Evolutionary conservation across 2,797 vertebrate species (phyloP).

Genomic region (Craterocephalus amniculus): DNA sequence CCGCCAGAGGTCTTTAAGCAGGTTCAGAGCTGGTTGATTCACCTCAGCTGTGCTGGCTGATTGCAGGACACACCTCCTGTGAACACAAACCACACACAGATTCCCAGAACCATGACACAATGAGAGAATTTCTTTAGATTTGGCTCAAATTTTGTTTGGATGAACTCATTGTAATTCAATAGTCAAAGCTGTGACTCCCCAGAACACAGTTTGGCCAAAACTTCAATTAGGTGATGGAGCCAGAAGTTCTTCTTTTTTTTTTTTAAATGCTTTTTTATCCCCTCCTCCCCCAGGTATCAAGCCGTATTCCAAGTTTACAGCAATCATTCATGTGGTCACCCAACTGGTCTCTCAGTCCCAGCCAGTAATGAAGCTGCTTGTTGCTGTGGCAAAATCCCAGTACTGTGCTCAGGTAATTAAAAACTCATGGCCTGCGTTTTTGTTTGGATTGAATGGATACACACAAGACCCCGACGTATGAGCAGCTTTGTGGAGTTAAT

Average conservation of each 20-base stretch:
- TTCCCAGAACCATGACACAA: no score
- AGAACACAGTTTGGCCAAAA: background rate
- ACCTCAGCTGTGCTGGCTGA: no score
- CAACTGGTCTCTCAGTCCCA: constrained; percentile 97
- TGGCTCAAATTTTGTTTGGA: background rate
- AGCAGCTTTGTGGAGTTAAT: background rate
- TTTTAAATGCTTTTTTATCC: background rate
- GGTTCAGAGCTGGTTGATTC: no score
- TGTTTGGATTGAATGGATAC: background rate
- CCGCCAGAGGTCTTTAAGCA: no score
- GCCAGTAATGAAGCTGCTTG: constrained; percentile 96
- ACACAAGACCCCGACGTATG: background rate
- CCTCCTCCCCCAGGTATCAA: constrained; percentile 86
- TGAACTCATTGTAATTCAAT: background rate
- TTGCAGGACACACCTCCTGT: no score
- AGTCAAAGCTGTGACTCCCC: background rate
- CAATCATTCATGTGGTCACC: constrained; percentile 95
- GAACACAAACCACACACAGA: no score
- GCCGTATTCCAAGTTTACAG: constrained; percentile 93
- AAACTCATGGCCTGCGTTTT: background rate
- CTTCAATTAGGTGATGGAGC: background rate
- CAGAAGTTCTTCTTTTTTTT: background rate
- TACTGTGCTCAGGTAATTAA: constrained; percentile 95
- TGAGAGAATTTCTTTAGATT: background rate
- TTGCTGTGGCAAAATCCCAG: constrained; percentile 95